A percentile compares a stretch with the other conserved stretches of the same genome.
phyloP scores from a whole-genome alignment of 2,888 invertebrate species.

The Aromia moschata region DNA sequence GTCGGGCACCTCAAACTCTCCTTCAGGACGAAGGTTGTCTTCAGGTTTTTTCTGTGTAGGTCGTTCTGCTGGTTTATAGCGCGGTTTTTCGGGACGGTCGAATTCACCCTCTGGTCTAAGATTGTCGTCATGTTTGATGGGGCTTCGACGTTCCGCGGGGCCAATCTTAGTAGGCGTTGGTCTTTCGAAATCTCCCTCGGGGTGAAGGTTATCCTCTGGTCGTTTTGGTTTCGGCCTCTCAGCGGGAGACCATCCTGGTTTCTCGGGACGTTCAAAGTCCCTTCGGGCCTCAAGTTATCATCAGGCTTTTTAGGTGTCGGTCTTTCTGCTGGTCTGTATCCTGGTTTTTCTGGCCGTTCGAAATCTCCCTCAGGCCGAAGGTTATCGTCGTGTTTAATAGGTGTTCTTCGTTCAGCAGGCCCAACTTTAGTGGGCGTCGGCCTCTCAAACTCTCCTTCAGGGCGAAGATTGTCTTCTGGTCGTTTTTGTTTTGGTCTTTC shows the following conservation, averaged over 20 bases:
- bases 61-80: constrained; percentile 64
- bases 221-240: constrained; percentile 64
- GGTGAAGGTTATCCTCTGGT: constrained; percentile 69
- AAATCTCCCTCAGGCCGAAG: constrained; percentile 64
- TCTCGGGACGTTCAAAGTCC: constrained; percentile 58
- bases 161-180: constrained; percentile 61
- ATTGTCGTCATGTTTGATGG: constrained; percentile 69
- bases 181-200: constrained; percentile 69
- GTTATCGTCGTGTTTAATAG: constrained; percentile 66
- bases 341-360: constrained; percentile 61
- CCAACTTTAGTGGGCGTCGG: constrained; percentile 62
- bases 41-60: constrained; percentile 67
- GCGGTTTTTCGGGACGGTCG: constrained; percentile 59
- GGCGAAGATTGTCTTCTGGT: constrained; percentile 67
- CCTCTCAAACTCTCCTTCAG: constrained; percentile 67
- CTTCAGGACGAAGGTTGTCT: constrained; percentile 68
- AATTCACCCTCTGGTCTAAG: constrained; percentile 70
- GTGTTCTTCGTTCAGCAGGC: constrained; percentile 61
- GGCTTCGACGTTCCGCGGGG: constrained; percentile 60
- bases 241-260: constrained; percentile 58
- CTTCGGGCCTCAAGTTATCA: constrained; percentile 68
- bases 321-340: constrained; percentile 64
- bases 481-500: constrained; percentile 62
- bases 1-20: constrained; percentile 60
- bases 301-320: constrained; percentile 66